phyloP scores from a whole-genome alignment of 2,113 vertebrate species.

The Thunnus maccoyii region DNA sequence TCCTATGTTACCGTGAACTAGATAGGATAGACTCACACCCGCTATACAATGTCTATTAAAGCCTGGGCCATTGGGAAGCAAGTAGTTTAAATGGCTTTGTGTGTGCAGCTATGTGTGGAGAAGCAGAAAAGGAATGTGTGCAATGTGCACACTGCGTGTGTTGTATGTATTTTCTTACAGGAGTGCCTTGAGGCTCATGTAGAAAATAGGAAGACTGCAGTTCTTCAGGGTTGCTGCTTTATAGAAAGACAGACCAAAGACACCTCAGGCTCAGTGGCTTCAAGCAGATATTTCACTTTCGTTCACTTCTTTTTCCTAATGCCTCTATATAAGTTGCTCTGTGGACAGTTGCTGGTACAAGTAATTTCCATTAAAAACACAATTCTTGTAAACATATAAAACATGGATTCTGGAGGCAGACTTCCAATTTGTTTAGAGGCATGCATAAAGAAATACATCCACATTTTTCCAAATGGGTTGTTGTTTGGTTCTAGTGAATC shows the following conservation, averaged over 20 bases:
- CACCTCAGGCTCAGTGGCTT: constrained; percentile 1
- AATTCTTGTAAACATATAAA: not conserved
- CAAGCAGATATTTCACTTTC: constrained; percentile 2
- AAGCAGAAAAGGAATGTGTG: constrained; percentile 18
- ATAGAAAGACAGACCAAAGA: constrained; percentile 18
- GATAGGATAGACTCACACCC: constrained; percentile 16
- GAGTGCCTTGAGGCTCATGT: constrained; percentile 15
- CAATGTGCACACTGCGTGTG: not conserved
- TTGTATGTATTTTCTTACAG: constrained; percentile 12
- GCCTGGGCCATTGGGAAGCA: constrained; percentile 35
- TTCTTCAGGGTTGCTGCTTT: constrained; percentile 13
- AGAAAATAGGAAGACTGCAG: constrained; percentile 11
- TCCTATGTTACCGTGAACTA: constrained; percentile 16
- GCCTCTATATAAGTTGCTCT: not conserved
- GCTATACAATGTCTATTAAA: constrained; percentile 22
- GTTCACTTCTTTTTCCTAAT: not conserved
- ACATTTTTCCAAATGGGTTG: too few species aligned
- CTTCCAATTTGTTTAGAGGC: not conserved
- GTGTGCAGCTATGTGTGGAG: constrained; percentile 31
- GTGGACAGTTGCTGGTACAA: too few species aligned
- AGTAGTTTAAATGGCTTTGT: constrained; percentile 46
- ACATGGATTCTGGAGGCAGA: not conserved
- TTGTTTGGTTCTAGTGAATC: too few species aligned
- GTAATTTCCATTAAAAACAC: not conserved
- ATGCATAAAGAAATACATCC: too few species aligned